Evolutionary conservation across 1,140 invertebrate species (phyloP).

Genomic region (Danaus plexippus): DNA sequence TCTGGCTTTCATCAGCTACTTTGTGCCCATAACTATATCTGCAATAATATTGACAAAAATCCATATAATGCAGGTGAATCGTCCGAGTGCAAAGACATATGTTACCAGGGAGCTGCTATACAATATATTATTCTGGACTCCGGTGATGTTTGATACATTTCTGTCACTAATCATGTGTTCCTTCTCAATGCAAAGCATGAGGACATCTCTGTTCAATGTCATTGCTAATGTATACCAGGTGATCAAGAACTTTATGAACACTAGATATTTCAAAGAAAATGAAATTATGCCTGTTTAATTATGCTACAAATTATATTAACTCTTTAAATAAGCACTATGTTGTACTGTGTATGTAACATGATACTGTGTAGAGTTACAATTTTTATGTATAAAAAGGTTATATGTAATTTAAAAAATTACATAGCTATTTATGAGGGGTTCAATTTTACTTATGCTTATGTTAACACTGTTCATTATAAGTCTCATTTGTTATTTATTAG

Average conservation of each 20-base stretch:
- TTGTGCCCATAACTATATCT: conserved; percentile 59
- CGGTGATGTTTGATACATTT: conserved; percentile 61
- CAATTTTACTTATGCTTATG: too few species aligned
- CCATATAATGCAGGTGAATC: conserved; percentile 45
- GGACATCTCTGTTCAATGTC: conserved; percentile 49
- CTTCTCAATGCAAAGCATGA: conserved; percentile 47
- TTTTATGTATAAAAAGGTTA: too few species aligned
- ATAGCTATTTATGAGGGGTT: too few species aligned
- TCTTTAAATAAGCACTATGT: neutral
- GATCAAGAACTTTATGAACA: conserved; percentile 60
- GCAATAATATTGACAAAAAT: conserved; percentile 58
- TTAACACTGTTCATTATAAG: too few species aligned
- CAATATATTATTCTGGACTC: conserved; percentile 63
- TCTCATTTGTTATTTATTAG: too few species aligned
- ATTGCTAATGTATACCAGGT: conserved; percentile 63
- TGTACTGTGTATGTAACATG: too few species aligned
- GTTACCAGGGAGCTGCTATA: conserved; percentile 54
- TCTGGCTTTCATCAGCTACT: conserved; percentile 48
- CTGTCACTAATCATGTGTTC: conserved; percentile 56
- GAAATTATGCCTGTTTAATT: conserved; percentile 18
- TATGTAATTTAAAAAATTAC: too few species aligned
- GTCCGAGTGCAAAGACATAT: conserved; percentile 43
- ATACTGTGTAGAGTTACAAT: too few species aligned
- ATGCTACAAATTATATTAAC: neutral
- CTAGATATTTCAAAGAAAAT: conserved; percentile 61